Evolutionary conservation across 1,140 invertebrate genomes (phyloP), one percentile per base, ranked within the genome.

Genomic region (Polyergus mexicanus): DNA sequence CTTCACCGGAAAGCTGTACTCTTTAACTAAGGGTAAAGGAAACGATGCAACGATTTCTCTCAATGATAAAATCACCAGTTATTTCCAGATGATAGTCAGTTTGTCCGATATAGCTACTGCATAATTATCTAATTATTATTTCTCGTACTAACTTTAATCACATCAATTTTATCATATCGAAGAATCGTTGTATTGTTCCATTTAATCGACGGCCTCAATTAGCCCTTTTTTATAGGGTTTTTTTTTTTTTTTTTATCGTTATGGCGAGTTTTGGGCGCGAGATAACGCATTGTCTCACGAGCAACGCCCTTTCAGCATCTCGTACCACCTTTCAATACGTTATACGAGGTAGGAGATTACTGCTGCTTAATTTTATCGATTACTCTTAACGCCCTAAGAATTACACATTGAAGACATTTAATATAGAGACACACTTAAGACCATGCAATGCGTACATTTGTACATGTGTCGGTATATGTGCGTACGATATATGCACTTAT

Each of bases 321-420:
- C 58, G 16, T 58, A 38, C 60, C 51, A 35, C 19, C 44, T 65
- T 28, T 85, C 47, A 85, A 66, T 66, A 58, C 47, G 54, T 68
- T 58, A 85, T 80, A 51, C 74, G 75, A 77, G 62, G 47, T 66
- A 85, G 74, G 83, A 85, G 75, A 77, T 66, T 85, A 77, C 74
- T 90, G 86, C 76, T 84, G 66, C 75, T 86, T 47, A 72, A 13
- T 83, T 90, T 85, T 84, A 66, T 91, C 47, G 58, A 60, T 86
- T 83, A 71, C 54, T 68, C 77, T 78, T 85, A 84, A 81, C 41
- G 28, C n/a, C 19, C 66, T 83, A 83, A 72, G 54, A 35, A 83
- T 83, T 83, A 83, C 54, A 83, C 78, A 83, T 51, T 54, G 54
- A 81, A 83, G 68, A 83, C 78, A 83, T 83, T 72, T 72, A 62